Evolutionary conservation across 2,888 invertebrate species (phyloP).

Genomic region (Ferrisia virgata): DNA sequence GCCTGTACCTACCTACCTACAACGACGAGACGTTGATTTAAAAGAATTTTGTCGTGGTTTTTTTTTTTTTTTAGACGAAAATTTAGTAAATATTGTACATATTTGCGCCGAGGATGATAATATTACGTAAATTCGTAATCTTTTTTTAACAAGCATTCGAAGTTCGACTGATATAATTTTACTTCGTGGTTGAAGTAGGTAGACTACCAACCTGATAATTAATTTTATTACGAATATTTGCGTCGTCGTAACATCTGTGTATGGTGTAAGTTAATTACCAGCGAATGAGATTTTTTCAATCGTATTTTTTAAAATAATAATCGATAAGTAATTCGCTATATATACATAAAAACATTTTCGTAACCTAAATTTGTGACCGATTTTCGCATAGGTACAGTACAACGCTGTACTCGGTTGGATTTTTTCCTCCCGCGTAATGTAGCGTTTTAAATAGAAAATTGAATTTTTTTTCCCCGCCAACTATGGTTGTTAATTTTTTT

Average conservation of each 20-base stretch:
- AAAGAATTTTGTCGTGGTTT: not conserved
- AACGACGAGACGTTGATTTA: too few species aligned
- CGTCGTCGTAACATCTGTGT: not conserved
- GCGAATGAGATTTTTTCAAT: not conserved
- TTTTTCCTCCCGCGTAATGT: not conserved
- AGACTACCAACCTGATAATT: not conserved
- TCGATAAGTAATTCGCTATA: not conserved
- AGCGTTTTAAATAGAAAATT: not conserved
- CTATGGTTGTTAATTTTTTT: not conserved
- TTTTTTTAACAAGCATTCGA: not conserved
- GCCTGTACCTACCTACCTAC: too few species aligned
- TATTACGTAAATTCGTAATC: not conserved
- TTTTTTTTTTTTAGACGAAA: too few species aligned
- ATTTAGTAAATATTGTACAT: too few species aligned
- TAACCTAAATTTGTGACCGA: not conserved
- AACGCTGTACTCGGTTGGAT: not conserved
- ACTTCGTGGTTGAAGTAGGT: not conserved
- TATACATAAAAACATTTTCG: not conserved
- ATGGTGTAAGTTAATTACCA: not conserved
- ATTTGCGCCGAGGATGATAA: too few species aligned
- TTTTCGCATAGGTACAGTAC: not conserved
- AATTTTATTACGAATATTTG: constrained; percentile 1
- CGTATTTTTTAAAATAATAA: not conserved
- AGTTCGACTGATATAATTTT: not conserved
- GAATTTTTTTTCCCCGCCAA: not conserved